Base-by-base conservation (phyloP, 2,113 vertebrate species). In the Nerophis ophidion region DNA sequence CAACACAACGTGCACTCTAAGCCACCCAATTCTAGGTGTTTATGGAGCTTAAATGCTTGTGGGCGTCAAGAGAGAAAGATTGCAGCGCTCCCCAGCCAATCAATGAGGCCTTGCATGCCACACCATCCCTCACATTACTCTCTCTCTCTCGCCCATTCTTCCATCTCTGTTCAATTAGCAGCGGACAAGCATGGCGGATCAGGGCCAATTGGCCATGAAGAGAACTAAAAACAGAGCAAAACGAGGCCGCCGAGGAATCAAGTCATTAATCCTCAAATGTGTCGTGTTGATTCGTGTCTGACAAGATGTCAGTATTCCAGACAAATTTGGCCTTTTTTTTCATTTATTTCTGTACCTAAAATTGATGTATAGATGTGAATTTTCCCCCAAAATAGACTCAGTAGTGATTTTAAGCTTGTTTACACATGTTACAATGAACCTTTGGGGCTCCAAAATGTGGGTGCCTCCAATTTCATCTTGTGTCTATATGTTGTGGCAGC, bases 21-120 rank as follows among this genome's bases (percentile, higher is more conserved):
- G 84, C 66, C 70, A 85, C 84, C 83, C 80, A 89, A 87, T 87
- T 89, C 87, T 87, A 79, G 87, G 84, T 87, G 86, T 87, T 89
- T 89, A 89, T 86, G 79, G 82, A 81, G 83, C 83, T 80, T 83
- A 80, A 85, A 88, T 85, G 86, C 51, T 58, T 71, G 69, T 75
- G 76, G 84, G 77, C 76, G 73, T 83, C 80, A 79, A 72, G 83
- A 75, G 85, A 86, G 85, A 90, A 88, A 82, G 84, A 86, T 81
- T 81, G 83, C 87, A 72, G 64, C 61, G 60, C 78, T 85, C 76
- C 71, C 76, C 75, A 76, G 68, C 86, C 85, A 88, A 89, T 90
- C 89, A 88, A 88, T 87, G 83, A 80, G 74, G 76, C 79, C 81
- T 79, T 61, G 81, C 79, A 76, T 71, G 78, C 76, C 77, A 69